Percentiles rank a stretch among this genome's conserved stretches.
Conservation (phyloP, 2,797 vertebrate species). For the Gallinago stenura region DNA sequence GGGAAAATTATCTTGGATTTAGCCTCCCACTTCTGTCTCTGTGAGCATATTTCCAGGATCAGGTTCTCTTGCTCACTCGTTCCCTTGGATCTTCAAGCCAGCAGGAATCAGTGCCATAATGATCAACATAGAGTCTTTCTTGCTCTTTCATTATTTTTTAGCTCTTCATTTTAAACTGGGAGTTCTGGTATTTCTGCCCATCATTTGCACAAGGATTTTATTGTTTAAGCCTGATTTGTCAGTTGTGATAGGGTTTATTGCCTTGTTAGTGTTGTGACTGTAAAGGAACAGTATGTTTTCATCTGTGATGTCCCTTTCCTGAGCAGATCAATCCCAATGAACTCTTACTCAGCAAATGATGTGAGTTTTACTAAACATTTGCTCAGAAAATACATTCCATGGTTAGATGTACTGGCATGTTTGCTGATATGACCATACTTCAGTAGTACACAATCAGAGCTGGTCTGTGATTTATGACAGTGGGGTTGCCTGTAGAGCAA, state of each 20-base stretch:
- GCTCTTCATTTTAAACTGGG: background rate
- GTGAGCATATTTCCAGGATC: background rate
- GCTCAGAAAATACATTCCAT: conserved; percentile 50
- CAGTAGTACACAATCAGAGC: background rate
- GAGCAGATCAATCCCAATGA: conserved; percentile 44
- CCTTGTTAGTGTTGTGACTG: conserved; percentile 33
- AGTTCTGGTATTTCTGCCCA: background rate
- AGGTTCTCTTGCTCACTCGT: background rate
- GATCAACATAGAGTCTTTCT: background rate
- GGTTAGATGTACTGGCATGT: conserved; percentile 24
- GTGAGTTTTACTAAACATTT: conserved; percentile 47
- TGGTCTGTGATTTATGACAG: background rate
- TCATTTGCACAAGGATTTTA: conserved; percentile 5
- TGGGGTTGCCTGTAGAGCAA: background rate
- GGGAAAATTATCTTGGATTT: background rate
- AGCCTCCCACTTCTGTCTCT: background rate
- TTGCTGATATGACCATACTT: conserved; percentile 1
- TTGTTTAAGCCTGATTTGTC: conserved; percentile 10
- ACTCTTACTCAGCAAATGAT: conserved; percentile 37
- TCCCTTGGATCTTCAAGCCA: background rate
- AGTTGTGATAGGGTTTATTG: conserved; percentile 1
- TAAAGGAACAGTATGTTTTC: conserved; percentile 61
- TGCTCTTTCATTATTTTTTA: background rate
- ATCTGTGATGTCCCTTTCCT: conserved; percentile 10
- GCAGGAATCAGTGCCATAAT: background rate